Conservation (phyloP, 2,888 invertebrate genomes). For the Drosophila anomalata region DNA sequence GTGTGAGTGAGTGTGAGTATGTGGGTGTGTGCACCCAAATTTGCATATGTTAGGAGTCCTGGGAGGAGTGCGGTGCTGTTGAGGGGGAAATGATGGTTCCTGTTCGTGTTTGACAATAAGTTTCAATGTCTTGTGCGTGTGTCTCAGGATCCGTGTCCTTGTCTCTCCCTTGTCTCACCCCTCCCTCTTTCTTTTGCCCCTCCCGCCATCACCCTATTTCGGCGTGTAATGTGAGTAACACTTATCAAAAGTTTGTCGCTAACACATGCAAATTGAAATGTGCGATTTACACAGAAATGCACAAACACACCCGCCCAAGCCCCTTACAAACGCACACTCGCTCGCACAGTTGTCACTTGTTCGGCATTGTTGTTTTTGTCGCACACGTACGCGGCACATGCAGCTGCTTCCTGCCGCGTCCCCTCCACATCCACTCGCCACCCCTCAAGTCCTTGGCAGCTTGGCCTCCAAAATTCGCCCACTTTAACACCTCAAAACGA, state of each 20-base stretch:
- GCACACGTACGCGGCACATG: conserved; percentile 50
- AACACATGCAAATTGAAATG: conserved; percentile 81
- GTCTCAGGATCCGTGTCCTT: conserved; percentile 10
- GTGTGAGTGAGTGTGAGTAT: conserved; percentile 13
- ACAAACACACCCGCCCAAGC: conserved; percentile 25
- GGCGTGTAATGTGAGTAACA: conserved; percentile 72
- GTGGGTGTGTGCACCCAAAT: conserved; percentile 18
- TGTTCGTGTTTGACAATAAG: conserved; percentile 70
- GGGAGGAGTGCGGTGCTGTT: conserved; percentile 1
- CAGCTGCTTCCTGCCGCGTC: conserved; percentile 23
- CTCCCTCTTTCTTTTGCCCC: conserved; percentile 19
- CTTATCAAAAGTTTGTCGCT: conserved; percentile 78
- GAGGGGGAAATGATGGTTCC: conserved; percentile 30
- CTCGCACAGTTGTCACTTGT: conserved; percentile 44
- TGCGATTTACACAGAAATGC: conserved; percentile 54
- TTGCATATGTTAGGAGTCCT: conserved; percentile 15
- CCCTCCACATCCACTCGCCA: neutral
- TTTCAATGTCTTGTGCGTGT: conserved; percentile 59
- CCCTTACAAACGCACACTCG: conserved; percentile 32
- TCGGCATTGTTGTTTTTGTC: conserved; percentile 15
- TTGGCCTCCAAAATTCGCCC: conserved; percentile 76
- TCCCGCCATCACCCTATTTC: neutral
- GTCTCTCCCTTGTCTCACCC: neutral
- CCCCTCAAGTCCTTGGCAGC: conserved; percentile 34
- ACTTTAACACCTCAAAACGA: conserved; percentile 76